A percentile compares a stretch with the other conserved stretches of the same genome.
These are phyloP conservation scores for Microcebus jonahi DNA, from an alignment of 2,113 vertebrate genomes.

Conservation along the genomic window DNA sequence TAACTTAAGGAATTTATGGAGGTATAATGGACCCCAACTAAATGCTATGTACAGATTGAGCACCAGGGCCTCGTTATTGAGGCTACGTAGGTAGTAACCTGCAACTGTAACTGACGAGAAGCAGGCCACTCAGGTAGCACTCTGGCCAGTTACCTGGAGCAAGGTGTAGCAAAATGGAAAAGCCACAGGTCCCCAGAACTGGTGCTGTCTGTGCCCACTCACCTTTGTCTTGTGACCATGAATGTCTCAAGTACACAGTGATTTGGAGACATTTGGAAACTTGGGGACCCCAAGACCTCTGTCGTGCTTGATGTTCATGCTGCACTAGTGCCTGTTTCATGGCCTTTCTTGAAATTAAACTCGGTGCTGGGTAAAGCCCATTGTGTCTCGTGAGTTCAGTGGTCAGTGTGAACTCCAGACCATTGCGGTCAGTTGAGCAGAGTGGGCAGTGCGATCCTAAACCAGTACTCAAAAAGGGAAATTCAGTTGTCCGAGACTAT, in stretches of 20 bases:
- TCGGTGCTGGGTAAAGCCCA: not conserved
- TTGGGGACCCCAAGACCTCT: not conserved
- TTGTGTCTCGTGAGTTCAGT: not conserved
- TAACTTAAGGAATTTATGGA: not conserved
- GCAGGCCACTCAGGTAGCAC: not conserved
- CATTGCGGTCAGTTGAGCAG: not conserved
- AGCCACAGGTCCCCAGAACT: not conserved
- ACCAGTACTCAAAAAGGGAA: not conserved
- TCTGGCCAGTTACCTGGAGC: too few species aligned
- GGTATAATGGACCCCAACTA: too few species aligned
- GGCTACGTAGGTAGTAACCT: not conserved
- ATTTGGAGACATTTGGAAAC: not conserved
- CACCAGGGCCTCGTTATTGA: not conserved
- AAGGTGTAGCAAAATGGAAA: not conserved
- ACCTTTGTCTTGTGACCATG: not conserved
- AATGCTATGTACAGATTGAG: not conserved
- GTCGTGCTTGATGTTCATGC: not conserved
- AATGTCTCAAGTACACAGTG: not conserved
- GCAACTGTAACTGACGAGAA: not conserved
- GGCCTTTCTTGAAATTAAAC: not conserved
- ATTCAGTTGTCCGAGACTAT: too few species aligned
- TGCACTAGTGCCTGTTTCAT: not conserved
- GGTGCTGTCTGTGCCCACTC: not conserved
- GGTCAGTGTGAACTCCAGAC: not conserved
- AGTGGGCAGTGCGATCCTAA: rapidly evolving